phyloP scores from a whole-genome alignment of 2,888 invertebrate species.

The Napeogenes sylphis region DNA sequence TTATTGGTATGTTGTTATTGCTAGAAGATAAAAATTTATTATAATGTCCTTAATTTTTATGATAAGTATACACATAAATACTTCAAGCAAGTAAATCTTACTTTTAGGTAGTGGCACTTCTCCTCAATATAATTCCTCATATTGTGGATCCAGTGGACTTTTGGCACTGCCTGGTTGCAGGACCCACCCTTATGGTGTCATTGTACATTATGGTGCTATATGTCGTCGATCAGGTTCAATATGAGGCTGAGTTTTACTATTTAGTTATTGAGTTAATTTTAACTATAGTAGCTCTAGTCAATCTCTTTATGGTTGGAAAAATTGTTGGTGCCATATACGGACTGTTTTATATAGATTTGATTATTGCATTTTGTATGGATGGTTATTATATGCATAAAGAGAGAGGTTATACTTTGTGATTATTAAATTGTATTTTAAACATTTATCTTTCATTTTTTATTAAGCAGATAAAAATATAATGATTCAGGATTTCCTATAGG shows the following conservation, averaged over 20 bases:
- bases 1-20: conserved; percentile 12
- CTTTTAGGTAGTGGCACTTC: conserved; percentile 71
- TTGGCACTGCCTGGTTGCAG: conserved; percentile 58
- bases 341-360: conserved; percentile 61
- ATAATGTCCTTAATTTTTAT: too few relatives aligned
- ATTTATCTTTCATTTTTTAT: conserved; percentile 20
- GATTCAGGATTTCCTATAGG: conserved; percentile 8
- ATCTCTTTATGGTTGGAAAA: conserved; percentile 45
- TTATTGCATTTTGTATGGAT: conserved; percentile 61
- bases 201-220: conserved; percentile 61
- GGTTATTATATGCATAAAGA: conserved; percentile 57
- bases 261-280: conserved; percentile 47
- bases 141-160: conserved; percentile 60
- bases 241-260: conserved; percentile 64
- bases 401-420: conserved; percentile 54
- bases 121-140: conserved; percentile 65
- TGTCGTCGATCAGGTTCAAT: conserved; percentile 64
- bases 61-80: background rate
- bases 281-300: conserved; percentile 44
- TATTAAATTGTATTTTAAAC: conserved; percentile 17
- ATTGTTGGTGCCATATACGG: conserved; percentile 59
- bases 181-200: conserved; percentile 66
- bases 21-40: background rate
- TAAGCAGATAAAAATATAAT: background rate
- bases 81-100: conserved; percentile 48